Percentiles rank a stretch among this genome's conserved stretches.
These are phyloP conservation scores for Platysternon megacephalum DNA, from an alignment of 2,113 vertebrate genomes.

Conservation along the genomic window DNA sequence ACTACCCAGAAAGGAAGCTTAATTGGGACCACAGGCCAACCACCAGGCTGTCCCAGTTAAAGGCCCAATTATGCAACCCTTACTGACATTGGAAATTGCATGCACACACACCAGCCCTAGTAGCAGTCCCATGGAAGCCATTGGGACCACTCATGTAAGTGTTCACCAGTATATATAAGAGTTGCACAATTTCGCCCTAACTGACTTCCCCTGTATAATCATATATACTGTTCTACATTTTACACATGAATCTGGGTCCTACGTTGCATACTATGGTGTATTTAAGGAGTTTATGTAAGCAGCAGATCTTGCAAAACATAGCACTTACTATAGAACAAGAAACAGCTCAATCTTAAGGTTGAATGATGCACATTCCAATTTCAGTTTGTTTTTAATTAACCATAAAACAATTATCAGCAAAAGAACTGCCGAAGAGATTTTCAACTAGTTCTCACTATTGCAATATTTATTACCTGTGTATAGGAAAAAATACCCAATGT, in stretches of 20 bases:
- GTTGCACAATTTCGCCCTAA: not conserved
- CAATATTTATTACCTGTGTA: not conserved
- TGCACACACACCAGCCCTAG: not conserved
- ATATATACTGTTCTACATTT: not conserved
- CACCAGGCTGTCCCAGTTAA: not conserved
- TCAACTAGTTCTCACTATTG: slow-evolving; percentile 5
- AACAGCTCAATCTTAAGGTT: not conserved
- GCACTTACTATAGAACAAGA: not conserved
- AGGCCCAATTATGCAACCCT: not conserved
- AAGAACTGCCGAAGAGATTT: not conserved
- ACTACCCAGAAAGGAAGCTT: not conserved
- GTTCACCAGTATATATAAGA: not conserved
- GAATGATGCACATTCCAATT: not conserved
- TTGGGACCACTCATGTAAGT: not conserved
- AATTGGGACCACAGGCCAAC: slow-evolving; percentile 9
- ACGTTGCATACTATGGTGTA: not conserved
- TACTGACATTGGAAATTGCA: not conserved
- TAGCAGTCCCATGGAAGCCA: not conserved
- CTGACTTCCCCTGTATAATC: not conserved
- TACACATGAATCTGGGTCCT: not conserved
- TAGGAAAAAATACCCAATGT: not conserved
- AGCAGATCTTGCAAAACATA: not conserved
- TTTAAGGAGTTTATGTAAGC: not conserved
- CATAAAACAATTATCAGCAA: slow-evolving; percentile 11
- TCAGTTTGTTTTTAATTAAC: slow-evolving; percentile 1